phyloP scores from a whole-genome alignment of 1,140 invertebrate genomes.

The Holotrichia oblita region DNA sequence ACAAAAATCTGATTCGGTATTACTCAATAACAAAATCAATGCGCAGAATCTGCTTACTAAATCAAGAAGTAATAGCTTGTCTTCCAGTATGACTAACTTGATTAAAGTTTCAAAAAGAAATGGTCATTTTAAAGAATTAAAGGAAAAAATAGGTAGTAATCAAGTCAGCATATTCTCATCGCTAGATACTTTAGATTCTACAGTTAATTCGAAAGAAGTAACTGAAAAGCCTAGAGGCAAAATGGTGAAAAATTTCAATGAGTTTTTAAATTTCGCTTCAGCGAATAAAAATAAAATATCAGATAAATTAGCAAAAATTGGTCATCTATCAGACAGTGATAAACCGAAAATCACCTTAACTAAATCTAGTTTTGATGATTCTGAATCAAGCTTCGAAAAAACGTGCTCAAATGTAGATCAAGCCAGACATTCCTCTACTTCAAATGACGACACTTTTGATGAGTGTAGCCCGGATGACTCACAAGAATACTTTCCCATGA shows the following conservation, averaged over 20 bases:
- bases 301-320: slow-evolving; percentile 58
- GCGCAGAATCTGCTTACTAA: slow-evolving; percentile 51
- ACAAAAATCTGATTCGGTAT: slow-evolving; percentile 58
- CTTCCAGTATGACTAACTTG: slow-evolving; percentile 59
- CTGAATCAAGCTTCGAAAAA: slow-evolving; percentile 61
- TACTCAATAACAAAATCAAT: slow-evolving; percentile 56
- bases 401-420: slow-evolving; percentile 53
- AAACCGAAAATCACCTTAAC: slow-evolving; percentile 62
- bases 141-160: slow-evolving; percentile 62
- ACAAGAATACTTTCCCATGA: slow-evolving; percentile 85
- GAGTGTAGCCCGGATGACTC: slow-evolving; percentile 80
- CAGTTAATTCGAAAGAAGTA: slow-evolving; percentile 56
- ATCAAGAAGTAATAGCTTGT: slow-evolving; percentile 53
- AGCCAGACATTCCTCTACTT: slow-evolving; percentile 54
- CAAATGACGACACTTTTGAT: slow-evolving; percentile 62
- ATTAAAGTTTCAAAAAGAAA: slow-evolving; percentile 57
- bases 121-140: slow-evolving; percentile 65
- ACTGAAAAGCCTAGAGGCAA: slow-evolving; percentile 61
- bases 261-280: slow-evolving; percentile 80
- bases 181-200: slow-evolving; percentile 63
- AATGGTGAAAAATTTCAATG: slow-evolving; percentile 85
- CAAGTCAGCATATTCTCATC: slow-evolving; percentile 65
- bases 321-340: slow-evolving; percentile 56
- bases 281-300: slow-evolving; percentile 68
- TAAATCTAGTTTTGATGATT: slow-evolving; percentile 63